Evolutionary conservation across 2,888 invertebrate genomes (phyloP).

Genomic region (Chloromyia formosa): DNA sequence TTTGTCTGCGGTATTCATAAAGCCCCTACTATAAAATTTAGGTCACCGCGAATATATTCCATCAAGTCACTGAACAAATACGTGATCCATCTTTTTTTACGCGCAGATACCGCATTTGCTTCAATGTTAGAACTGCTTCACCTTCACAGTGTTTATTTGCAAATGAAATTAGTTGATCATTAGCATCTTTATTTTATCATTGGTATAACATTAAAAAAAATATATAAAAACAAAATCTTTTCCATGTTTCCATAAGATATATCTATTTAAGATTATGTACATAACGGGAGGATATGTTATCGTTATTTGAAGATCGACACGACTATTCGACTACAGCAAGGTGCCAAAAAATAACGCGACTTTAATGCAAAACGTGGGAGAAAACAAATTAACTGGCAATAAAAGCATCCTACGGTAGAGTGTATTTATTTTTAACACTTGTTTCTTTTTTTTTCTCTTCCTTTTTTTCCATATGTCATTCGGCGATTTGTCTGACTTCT

Average conservation of each 20-base stretch:
- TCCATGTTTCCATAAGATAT: background rate
- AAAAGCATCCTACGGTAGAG: background rate
- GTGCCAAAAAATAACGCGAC: background rate
- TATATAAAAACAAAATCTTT: no score
- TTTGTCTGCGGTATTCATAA: no score
- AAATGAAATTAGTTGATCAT: constrained; percentile 17
- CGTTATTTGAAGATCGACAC: no score
- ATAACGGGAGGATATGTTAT: constrained; percentile 20
- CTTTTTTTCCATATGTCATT: background rate
- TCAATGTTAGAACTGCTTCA: background rate
- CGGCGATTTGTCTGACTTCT: background rate
- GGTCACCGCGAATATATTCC: no score
- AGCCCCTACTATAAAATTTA: no score
- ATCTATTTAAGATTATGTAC: constrained; percentile 10
- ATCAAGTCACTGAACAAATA: no score
- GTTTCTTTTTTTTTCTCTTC: constrained; percentile 27
- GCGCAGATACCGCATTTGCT: background rate
- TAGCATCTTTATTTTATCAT: constrained; percentile 30
- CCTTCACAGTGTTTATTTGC: constrained; percentile 20
- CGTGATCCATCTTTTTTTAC: no score
- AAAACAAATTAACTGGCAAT: constrained; percentile 34
- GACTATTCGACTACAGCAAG: background rate
- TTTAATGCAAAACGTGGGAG: constrained; percentile 2
- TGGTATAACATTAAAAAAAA: background rate
- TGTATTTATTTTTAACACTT: constrained; percentile 30